These are phyloP conservation scores for Echinops telfairi DNA, from an alignment of 2,113 vertebrate species.

Conservation along the genomic window DNA sequence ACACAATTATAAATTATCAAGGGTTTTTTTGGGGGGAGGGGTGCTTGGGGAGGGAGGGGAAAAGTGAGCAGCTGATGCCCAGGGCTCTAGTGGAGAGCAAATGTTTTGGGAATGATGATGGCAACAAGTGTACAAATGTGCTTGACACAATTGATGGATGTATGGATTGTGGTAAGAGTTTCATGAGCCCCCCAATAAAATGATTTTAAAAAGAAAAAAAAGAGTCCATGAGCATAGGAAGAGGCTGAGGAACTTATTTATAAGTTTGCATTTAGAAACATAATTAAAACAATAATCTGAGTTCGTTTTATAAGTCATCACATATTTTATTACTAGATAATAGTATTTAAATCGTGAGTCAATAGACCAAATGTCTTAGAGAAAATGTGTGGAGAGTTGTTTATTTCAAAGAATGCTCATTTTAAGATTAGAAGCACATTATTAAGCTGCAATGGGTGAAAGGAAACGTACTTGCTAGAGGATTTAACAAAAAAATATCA, in stretches of 20 bases:
- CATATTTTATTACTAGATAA: slow-evolving; percentile 1
- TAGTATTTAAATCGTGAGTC: slow-evolving; percentile 4
- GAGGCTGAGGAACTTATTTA: not conserved
- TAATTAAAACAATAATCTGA: slow-evolving; percentile 15
- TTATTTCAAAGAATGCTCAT: slow-evolving; percentile 48
- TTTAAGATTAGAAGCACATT: slow-evolving; percentile 44
- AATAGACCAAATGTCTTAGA: slow-evolving; percentile 7
- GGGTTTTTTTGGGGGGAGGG: too few species aligned
- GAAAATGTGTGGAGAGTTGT: not conserved
- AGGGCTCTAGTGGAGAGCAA: too few species aligned
- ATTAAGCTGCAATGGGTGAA: not conserved
- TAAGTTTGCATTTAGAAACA: slow-evolving; percentile 35
- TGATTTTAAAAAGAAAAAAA: too few species aligned
- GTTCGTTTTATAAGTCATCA: slow-evolving; percentile 13
- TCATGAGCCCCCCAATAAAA: too few species aligned
- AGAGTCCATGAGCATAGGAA: not conserved
- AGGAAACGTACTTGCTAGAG: not conserved
- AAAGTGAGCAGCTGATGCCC: too few species aligned
- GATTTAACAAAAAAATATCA: slow-evolving; percentile 20
- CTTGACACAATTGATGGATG: too few species aligned
- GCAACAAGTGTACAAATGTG: too few species aligned
- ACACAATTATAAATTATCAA: too few species aligned
- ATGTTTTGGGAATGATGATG: too few species aligned
- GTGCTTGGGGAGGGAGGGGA: too few species aligned
- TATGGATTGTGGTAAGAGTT: too few species aligned